These are phyloP conservation scores for Corynorhinus townsendii DNA, from an alignment of 2,113 vertebrate species.

Conservation along the genomic window DNA sequence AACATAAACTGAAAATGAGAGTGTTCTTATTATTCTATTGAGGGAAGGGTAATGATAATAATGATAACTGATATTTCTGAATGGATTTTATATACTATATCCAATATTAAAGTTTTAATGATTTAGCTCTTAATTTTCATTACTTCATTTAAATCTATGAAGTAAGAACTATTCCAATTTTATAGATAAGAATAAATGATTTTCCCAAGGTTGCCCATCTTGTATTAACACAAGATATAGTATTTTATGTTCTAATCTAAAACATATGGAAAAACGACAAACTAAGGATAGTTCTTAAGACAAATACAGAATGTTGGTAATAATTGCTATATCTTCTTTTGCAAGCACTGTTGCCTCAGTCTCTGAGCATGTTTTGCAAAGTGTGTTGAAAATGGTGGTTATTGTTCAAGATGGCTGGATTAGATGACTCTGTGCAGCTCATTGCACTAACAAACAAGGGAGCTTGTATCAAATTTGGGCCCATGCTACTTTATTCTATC, in stretches of 20 bases:
- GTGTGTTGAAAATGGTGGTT: background rate
- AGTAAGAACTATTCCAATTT: background rate
- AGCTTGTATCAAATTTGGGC: background rate
- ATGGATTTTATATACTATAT: background rate
- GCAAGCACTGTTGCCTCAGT: background rate
- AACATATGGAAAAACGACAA: background rate
- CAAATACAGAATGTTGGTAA: background rate
- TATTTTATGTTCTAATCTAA: slow-evolving; percentile 3
- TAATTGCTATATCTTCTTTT: background rate
- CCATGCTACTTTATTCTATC: background rate
- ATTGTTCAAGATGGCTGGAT: background rate
- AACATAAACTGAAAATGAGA: background rate
- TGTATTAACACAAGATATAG: background rate
- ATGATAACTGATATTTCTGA: background rate
- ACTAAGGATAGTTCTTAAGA: background rate
- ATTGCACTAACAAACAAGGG: background rate
- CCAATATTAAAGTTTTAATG: background rate
- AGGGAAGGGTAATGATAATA: background rate
- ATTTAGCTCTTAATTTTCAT: background rate
- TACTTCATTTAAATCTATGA: background rate
- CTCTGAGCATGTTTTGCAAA: background rate
- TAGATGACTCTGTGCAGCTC: background rate
- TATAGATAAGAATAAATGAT: background rate
- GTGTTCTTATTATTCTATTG: background rate
- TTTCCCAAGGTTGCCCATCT: background rate